Evolutionary conservation across 2,888 invertebrate species (phyloP), one percentile per base, ranked within the genome.

Genomic region (Ptycholaimellus sp.): DNA sequence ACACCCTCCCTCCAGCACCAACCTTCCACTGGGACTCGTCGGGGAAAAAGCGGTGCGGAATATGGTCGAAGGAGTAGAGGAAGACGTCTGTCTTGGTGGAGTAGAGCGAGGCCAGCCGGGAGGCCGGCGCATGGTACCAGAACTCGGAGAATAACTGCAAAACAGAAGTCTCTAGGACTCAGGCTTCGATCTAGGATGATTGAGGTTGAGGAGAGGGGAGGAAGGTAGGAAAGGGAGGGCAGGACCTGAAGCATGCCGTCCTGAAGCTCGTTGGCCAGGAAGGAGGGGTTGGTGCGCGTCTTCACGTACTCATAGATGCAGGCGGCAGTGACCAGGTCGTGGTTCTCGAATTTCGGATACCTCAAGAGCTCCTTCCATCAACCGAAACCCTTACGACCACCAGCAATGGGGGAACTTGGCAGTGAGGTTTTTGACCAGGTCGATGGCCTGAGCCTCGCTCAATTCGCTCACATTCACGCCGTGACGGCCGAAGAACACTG

Each of bases 101-200:
- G 41, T 56, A 57, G 35, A 45, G 46, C 5, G 45, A 43, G 14
- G 56, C 52, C 35, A 56, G 30, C 32, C 49, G 44, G n/a, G 56
- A 46, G 23, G 52, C 49, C 6, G 56, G 56, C 14, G 56, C 52
- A 39, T 54, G 52, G 40, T 52, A 56, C 55, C 55, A 57, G 40
- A 56, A 56, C 33, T 56, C 53, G 1, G 56, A 54, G 39, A 49
- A 57, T 53, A 57, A 51, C 55, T 56, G 40, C 29, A 52, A 36
- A 11, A 2, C 3, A 20, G 3, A 30, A n/a, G n/a, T n/a, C n/a
- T n/a, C n/a, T n/a, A n/a, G n/a, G n/a, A n/a, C n/a, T n/a, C n/a
- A n/a, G n/a, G n/a, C n/a, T n/a, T n/a, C n/a, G n/a, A n/a, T n/a
- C n/a, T n/a, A n/a, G n/a, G n/a, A n/a, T n/a, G n/a, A n/a, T n/a